Base-by-base conservation (phyloP, 2,113 vertebrate genomes). In the human (Homo sapiens) region DNA sequence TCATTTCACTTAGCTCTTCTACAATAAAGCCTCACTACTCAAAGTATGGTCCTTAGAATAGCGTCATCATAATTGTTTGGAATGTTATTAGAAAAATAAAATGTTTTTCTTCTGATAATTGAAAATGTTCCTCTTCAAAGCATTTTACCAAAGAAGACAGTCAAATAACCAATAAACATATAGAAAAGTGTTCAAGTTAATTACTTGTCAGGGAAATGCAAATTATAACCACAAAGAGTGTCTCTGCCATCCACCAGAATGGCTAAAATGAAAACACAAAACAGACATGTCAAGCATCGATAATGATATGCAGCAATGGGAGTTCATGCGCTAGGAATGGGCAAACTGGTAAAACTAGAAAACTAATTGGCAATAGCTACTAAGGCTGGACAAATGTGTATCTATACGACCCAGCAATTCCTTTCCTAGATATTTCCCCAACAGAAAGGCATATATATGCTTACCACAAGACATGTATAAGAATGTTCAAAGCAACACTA, bases 51-150 rank as follows among this genome's bases (percentile, higher is more conserved):
- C 30, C 55, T 55, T 94, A 22, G n/a, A 89, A 83, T 27, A 61
- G 35, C 25, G 73, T 22, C 59, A 70, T 66, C 43, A 50, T 35
- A 40, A 80, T 0, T n/a, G 64, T n/a, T 55, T 92, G 48, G 23
- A 66, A 90, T 17, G 52, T 57, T 93, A 76, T 52, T 40, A 94
- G n/a, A 79, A 92, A 86, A 11, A 32, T 85, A 76, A 93, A 84
- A 85, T 70, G 64, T 27, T 75, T 83, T 89, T 40, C 14, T 4
- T 70, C 11, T 93, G 68, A 80, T 80, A 86, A 93, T 79, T 96
- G 73, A 88, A 95, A 90, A 68, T 35, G 76, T 75, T 82, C 20
- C 80, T 96, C 81, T 89, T 55, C 22, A 97, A 92, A 59, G 35
- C 3, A 94, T 38, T 80, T 95, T 43, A 93, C 8, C 27, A 89